Percentiles rank a stretch among this genome's conserved stretches.
Evolutionary conservation across 2,888 invertebrate species (phyloP).

Genomic region (Cecidostiba fungosa): DNA sequence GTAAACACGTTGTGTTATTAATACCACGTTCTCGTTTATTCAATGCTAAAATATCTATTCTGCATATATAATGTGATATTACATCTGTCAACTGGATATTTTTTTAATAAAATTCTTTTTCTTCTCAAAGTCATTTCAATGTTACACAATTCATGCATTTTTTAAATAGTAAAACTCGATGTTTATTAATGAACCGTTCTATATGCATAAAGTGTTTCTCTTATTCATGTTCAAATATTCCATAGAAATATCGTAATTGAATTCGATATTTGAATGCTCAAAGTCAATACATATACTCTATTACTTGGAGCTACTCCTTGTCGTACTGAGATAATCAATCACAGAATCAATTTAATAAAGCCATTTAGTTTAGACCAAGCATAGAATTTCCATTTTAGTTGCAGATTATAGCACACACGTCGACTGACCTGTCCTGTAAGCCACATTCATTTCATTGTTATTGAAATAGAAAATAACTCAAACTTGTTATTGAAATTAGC

Average conservation of each 20-base stretch:
- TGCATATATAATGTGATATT: not conserved
- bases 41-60: constrained; percentile 16
- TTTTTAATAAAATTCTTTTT: not conserved
- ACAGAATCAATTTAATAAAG: constrained; percentile 6
- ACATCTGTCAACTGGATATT: not conserved
- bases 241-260: not conserved
- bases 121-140: not conserved
- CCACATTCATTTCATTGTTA: not conserved
- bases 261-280: not conserved
- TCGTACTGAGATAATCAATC: not conserved
- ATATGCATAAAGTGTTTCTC: not conserved
- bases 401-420: not conserved
- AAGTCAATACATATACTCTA: not conserved
- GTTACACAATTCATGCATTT: not conserved
- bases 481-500: constrained; percentile 26
- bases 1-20: constrained; percentile 9
- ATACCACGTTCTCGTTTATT: constrained; percentile 27
- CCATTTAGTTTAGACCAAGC: not conserved
- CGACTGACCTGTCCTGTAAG: not conserved
- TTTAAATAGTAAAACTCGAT: not conserved
- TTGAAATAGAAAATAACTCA: constrained; percentile 10
- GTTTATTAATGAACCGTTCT: not conserved
- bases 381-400: not conserved
- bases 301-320: not conserved
- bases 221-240: not conserved